These are phyloP conservation scores for Andricus quercusramuli DNA, from an alignment of 2,888 invertebrate species.

Conservation along the genomic window DNA sequence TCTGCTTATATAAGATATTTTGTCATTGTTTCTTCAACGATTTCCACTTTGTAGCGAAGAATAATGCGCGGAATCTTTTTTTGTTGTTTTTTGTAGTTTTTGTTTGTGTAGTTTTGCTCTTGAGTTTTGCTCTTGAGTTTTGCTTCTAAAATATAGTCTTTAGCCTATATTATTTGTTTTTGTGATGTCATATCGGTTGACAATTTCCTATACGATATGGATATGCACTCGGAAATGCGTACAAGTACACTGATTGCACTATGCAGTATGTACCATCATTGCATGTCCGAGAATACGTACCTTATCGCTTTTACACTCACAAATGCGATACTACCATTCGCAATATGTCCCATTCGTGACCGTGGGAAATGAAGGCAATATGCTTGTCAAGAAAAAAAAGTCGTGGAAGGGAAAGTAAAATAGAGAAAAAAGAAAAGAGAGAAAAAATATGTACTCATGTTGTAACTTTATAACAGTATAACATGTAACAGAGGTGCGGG, in stretches of 20 bases:
- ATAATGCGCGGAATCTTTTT: not conserved
- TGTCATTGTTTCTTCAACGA: not conserved
- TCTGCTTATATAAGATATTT: not conserved
- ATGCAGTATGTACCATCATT: not conserved
- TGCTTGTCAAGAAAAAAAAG: slow-evolving; percentile 22
- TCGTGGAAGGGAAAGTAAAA: slow-evolving; percentile 9
- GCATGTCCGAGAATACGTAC: not conserved
- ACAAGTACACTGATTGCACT: not conserved
- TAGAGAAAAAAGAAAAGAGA: slow-evolving; percentile 8
- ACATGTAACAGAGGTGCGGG: slow-evolving; percentile 4
- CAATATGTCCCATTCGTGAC: slow-evolving; percentile 19
- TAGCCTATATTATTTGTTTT: not conserved
- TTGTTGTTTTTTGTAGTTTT: not conserved
- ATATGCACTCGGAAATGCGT: slow-evolving; percentile 12
- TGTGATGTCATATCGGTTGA: slow-evolving; percentile 3
- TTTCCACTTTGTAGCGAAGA: not conserved
- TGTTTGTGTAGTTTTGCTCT: too few species aligned
- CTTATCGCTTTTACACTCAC: slow-evolving; percentile 29
- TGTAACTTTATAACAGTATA: not conserved
- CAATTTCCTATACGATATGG: slow-evolving; percentile 17
- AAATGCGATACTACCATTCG: not conserved
- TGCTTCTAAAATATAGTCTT: too few species aligned
- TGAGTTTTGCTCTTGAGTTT: too few species aligned
- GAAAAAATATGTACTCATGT: not conserved
- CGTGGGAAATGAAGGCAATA: slow-evolving; percentile 47